These are phyloP conservation scores for Schizopygopsis pylzovi DNA, from an alignment of 2,797 vertebrate genomes.

Conservation along the genomic window DNA sequence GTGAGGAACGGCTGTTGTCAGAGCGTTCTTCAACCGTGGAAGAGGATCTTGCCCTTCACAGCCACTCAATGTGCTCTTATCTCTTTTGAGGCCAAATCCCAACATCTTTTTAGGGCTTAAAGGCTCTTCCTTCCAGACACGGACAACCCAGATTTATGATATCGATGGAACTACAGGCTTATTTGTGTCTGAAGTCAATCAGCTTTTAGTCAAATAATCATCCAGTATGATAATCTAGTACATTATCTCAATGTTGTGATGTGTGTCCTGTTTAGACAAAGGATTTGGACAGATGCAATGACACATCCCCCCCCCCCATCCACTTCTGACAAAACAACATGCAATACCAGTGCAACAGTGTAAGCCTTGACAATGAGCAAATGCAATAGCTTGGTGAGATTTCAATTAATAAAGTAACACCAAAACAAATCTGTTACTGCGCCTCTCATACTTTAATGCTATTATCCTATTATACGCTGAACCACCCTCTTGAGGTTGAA, in stretches of 20 bases:
- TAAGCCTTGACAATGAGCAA: constrained; percentile 17
- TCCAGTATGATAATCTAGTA: background rate
- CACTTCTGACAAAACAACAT: constrained; percentile 18
- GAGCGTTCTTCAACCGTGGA: background rate
- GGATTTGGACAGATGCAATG: constrained; percentile 25
- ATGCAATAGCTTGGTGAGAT: constrained; percentile 57
- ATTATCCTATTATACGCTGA: constrained; percentile 22
- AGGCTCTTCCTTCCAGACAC: constrained; percentile 26
- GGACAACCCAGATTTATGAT: constrained; percentile 36
- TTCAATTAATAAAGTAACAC: background rate
- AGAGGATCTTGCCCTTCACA: background rate
- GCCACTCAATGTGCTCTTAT: background rate
- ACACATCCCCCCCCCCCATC: background rate
- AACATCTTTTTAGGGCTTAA: constrained; percentile 41
- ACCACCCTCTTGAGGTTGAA: background rate
- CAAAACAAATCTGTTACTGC: constrained; percentile 1
- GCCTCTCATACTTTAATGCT: constrained; percentile 1
- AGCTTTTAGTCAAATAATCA: background rate
- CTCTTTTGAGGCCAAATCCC: constrained; percentile 38
- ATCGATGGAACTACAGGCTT: constrained; percentile 21
- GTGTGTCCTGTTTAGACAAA: background rate
- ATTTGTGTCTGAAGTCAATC: constrained; percentile 26
- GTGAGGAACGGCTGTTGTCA: constrained; percentile 23
- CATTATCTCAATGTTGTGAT: background rate
- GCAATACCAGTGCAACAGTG: constrained; percentile 57